Base-by-base conservation (phyloP, 2,797 vertebrate genomes). In the Peromyscus eremicus region DNA sequence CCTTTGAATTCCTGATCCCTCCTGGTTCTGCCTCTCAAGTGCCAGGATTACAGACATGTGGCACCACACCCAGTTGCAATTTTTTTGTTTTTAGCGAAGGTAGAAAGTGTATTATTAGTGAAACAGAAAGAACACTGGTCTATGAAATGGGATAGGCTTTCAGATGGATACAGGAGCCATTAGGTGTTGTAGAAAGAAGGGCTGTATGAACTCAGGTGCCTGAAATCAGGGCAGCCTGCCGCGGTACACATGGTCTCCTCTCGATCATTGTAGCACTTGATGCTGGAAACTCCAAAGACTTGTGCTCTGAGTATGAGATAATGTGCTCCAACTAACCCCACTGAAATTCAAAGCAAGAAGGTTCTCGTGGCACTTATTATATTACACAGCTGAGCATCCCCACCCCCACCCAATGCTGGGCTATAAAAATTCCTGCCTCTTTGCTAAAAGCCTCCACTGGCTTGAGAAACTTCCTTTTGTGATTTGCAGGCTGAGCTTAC, bases 371-470 rank as follows among this genome's bases (percentile, higher is more conserved):
- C 90, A 43, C 82, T 96, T 90, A 92, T 68, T 92, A 79, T 57
- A 19, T 97, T 92, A 83, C 95, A 94, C 97, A 98, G 96, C 97
- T 98, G 94, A 97, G 77, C 82, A 95, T 60, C 75, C 73, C 40
- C 95, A 79, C 80, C 88, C 57, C 77, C 0, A 0, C 79, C n/a
- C 87, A 92, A 80, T 77, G 57, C 83, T 96, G 71, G 27, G 10
- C 95, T 97, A 23, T 97, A 92, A 97, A 96, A 97, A 77, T 95
- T 96, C 87, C 97, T 97, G 92, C 84, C 52, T 97, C 86, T 98
- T 97, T 95, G 60, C 73, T 96, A 89, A 97, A 98, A 91, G 80
- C 70, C 75, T 97, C 70, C 97, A 76, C 25, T 98, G 64, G 49
- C 97, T 96, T 96, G 73, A 95, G 77, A 97, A 97, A 80, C 91